Percentiles rank a stretch among this genome's conserved stretches.
phyloP scores from a whole-genome alignment of 2,797 vertebrate genomes.

The Nasua narica region DNA sequence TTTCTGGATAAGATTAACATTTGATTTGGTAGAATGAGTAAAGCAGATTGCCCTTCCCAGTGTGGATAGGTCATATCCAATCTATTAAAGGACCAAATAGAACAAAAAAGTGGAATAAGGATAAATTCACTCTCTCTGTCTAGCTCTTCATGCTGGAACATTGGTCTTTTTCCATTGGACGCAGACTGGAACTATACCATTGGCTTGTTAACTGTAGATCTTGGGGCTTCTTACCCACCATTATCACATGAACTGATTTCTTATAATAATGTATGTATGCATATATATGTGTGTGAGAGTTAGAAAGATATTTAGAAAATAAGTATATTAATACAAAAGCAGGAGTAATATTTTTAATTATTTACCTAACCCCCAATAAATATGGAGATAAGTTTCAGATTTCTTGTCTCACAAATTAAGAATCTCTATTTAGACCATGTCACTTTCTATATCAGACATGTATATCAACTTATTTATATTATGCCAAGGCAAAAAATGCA shows the following conservation, averaged over 20 bases:
- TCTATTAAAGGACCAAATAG: neutral
- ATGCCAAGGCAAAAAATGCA: neutral
- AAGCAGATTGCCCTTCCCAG: neutral
- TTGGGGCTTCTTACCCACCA: neutral
- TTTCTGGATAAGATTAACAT: neutral
- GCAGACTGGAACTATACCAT: neutral
- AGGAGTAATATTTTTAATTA: neutral
- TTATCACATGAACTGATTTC: neutral
- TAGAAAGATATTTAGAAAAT: neutral
- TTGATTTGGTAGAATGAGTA: neutral
- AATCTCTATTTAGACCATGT: neutral
- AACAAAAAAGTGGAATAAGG: neutral
- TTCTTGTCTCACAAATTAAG: neutral
- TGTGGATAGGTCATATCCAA: neutral
- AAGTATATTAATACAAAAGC: neutral
- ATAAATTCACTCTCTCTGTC: neutral
- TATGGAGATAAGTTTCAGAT: neutral
- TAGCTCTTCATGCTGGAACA: neutral
- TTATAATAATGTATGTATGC: neutral
- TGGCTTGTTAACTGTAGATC: neutral
- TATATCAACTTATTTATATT: neutral
- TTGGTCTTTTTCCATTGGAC: neutral
- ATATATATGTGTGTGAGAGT: neutral
- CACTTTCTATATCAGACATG: neutral
- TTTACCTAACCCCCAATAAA: neutral